Conservation (phyloP, 2,113 vertebrate genomes). For the Empidonax traillii region DNA sequence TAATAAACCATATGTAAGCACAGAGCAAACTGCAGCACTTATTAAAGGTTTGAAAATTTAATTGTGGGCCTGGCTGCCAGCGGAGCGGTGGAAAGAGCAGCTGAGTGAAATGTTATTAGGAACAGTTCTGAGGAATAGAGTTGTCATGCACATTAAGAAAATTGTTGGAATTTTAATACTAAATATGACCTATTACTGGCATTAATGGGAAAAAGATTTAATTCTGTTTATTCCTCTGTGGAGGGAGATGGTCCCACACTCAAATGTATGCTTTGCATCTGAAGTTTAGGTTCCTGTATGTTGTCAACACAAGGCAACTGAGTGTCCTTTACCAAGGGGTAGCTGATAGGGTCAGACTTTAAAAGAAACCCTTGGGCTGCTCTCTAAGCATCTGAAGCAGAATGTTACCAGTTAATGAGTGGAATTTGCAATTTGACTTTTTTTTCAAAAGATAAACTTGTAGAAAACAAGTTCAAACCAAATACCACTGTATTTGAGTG, state of each 20-base stretch:
- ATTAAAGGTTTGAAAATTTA: background rate
- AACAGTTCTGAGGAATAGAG: background rate
- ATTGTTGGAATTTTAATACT: background rate
- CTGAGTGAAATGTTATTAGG: background rate
- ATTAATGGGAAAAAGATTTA: background rate
- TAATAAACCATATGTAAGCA: background rate
- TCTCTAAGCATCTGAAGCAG: background rate
- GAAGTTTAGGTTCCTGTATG: background rate
- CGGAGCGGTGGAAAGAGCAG: background rate
- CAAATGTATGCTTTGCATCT: background rate
- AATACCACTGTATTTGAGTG: background rate
- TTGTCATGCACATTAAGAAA: background rate
- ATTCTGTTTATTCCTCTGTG: background rate
- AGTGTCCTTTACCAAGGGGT: background rate
- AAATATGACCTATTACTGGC: background rate
- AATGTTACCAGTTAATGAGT: background rate
- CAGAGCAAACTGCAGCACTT: background rate
- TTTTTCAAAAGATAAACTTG: background rate
- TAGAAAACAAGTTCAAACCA: background rate
- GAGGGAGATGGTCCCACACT: background rate
- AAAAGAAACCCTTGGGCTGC: background rate
- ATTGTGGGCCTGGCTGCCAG: fast-evolving
- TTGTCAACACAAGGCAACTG: background rate
- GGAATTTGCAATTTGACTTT: background rate
- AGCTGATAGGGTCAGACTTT: background rate